Conservation (phyloP, 2,797 vertebrate species). For the Eremophila alpestris region DNA sequence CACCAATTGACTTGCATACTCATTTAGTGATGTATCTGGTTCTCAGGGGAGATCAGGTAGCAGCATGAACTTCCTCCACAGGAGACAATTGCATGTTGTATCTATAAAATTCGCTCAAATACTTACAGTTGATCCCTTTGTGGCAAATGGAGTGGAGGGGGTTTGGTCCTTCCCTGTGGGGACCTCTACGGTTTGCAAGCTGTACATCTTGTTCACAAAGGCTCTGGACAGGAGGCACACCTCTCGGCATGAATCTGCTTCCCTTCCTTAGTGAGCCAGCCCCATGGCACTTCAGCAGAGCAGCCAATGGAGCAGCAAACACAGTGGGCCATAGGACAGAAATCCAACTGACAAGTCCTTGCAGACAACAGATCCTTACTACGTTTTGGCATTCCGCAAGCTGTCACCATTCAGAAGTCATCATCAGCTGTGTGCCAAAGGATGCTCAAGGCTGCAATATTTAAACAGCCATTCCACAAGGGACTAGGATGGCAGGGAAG, state of each 20-base stretch:
- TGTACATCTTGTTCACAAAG: neutral
- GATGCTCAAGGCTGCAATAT: neutral
- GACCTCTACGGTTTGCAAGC: neutral
- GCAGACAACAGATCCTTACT: neutral
- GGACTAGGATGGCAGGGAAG: neutral
- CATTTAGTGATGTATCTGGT: conserved; percentile 20
- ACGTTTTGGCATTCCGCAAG: neutral
- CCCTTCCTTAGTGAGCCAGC: neutral
- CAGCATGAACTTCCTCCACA: neutral
- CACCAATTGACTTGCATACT: neutral
- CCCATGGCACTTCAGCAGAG: neutral
- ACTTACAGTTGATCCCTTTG: neutral
- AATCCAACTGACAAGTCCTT: neutral
- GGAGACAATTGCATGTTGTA: neutral
- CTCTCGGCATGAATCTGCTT: neutral
- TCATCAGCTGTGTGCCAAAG: neutral
- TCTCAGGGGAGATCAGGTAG: conserved; percentile 22
- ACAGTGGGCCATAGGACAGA: neutral
- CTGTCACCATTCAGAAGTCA: neutral
- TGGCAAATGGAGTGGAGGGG: neutral
- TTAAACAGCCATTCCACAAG: neutral
- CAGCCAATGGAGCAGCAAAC: neutral
- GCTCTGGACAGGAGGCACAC: neutral
- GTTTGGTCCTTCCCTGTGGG: neutral
- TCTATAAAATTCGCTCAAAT: neutral